Percentiles rank a stretch among this genome's conserved stretches.
phyloP scores from a whole-genome alignment of 2,113 vertebrate species.

The Lucifuga dentata region DNA sequence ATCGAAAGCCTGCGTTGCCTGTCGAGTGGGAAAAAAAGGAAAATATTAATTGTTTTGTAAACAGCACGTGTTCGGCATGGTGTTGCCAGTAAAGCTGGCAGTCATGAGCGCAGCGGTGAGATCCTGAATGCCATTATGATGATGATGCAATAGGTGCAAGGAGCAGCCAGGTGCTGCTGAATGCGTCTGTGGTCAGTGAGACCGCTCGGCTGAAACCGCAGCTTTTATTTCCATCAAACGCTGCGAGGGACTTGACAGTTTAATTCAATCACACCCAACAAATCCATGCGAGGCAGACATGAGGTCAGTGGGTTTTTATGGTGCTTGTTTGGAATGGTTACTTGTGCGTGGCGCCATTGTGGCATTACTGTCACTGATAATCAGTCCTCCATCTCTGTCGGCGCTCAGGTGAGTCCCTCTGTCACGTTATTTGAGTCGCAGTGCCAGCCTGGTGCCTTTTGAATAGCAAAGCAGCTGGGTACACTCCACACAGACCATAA shows the following conservation, averaged over 20 bases:
- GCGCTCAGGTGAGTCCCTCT: constrained; percentile 60
- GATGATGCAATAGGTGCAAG: constrained; percentile 18
- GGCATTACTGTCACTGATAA: constrained; percentile 55
- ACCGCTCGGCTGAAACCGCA: constrained; percentile 16
- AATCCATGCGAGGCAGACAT: constrained; percentile 21
- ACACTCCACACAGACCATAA: constrained; percentile 76
- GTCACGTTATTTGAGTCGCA: constrained; percentile 63
- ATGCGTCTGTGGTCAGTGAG: not conserved
- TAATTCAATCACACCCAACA: constrained; percentile 25
- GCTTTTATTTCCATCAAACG: constrained; percentile 30
- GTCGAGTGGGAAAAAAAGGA: constrained; percentile 42
- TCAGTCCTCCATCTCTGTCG: constrained; percentile 19
- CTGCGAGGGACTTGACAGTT: constrained; percentile 15
- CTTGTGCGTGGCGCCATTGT: constrained; percentile 41
- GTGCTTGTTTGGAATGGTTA: constrained; percentile 45
- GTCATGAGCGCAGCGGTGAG: not conserved
- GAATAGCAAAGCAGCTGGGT: constrained; percentile 79
- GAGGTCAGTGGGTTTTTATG: constrained; percentile 35
- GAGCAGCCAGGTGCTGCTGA: constrained; percentile 17
- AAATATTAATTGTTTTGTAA: constrained; percentile 43
- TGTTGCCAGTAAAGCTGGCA: constrained; percentile 23
- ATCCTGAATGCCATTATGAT: not conserved
- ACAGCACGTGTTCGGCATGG: constrained; percentile 21
- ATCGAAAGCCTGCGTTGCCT: constrained; percentile 84
- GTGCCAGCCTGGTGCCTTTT: constrained; percentile 75